Evolutionary conservation across 2,113 vertebrate species (phyloP), one percentile per base, ranked within the genome.

Genomic region (Xyliphius kryptos): DNA sequence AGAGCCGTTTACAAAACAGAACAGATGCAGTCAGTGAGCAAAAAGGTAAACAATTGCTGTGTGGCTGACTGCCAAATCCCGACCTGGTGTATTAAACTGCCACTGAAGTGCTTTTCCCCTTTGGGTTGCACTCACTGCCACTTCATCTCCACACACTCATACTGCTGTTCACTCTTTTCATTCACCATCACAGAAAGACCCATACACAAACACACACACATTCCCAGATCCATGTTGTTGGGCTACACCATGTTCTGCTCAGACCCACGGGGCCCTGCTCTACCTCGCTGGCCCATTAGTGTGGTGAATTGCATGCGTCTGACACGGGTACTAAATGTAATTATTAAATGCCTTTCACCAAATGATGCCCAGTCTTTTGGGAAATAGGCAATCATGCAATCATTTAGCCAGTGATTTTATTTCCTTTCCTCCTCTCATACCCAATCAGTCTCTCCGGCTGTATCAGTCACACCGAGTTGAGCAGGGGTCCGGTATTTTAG

Each of bases 1-100:
- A 97, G 89, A 91, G 88, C 87, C 86, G 85, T 93, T 97, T 94
- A 94, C 91, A 91, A 95, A 94, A 91, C 89, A 89, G 91, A 97
- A 91, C 92, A 97, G 94, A 97, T 96, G 95, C 90, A 93, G 91
- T 92, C 90, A 81, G 90, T 89, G 91, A 90, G 92, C 90, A 93
- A 93, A 95, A 96, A 97, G 90, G 93, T 98, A 98, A 97, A 97
- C 93, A 98, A 95, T 95, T 92, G 92, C 90, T 92, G 85, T 88
- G 83, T 94, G 93, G 94, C 93, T 83, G 81, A 78, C 87, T 92
- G 93, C 93, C 94, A 97, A 90, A 88, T 87, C 87, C 88, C 82
- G 90, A 87, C 86, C 83, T 85, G 84, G 93, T 91, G 91, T 91
- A 97, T 95, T 97, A 97, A 91, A 95, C 89, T 91, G 87, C 87